Conservation (phyloP, 2,888 invertebrate species). For the Hedya salicella region DNA sequence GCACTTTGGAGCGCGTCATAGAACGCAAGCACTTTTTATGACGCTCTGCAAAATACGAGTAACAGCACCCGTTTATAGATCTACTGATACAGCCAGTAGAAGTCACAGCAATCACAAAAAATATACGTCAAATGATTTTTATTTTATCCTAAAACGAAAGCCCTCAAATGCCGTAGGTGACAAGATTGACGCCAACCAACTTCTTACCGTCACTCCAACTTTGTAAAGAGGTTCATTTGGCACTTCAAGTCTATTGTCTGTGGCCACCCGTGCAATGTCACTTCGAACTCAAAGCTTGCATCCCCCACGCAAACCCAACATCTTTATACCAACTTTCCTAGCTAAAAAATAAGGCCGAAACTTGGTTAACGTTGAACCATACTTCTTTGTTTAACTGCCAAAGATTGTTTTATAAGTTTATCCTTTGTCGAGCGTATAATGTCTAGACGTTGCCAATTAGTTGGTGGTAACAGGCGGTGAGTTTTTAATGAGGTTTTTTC, state of each 20-base stretch:
- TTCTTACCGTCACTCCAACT: slow-evolving; percentile 60
- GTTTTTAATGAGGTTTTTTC: slow-evolving; percentile 70
- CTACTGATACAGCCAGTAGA: no score
- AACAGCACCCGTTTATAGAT: no score
- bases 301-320: background rate
- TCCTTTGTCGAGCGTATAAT: slow-evolving; percentile 62
- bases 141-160: slow-evolving; percentile 2
- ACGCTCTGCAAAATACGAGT: no score
- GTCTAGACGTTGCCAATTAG: slow-evolving; percentile 67
- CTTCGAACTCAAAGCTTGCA: slow-evolving; percentile 63
- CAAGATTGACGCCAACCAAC: slow-evolving; percentile 28
- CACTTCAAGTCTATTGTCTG: slow-evolving; percentile 71
- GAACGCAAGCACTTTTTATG: no score
- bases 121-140: slow-evolving; percentile 15
- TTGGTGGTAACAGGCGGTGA: slow-evolving; percentile 70
- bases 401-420: slow-evolving; percentile 61
- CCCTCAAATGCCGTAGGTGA: slow-evolving; percentile 25
- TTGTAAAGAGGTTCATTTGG: slow-evolving; percentile 74
- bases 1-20: no score
- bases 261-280: slow-evolving; percentile 69
- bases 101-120: background rate
- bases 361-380: slow-evolving; percentile 46
- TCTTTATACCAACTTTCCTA: background rate
- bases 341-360: background rate
- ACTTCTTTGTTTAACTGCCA: slow-evolving; percentile 65